These are phyloP conservation scores for Rapana venosa DNA, from an alignment of 2,888 invertebrate genomes.

Conservation along the genomic window DNA sequence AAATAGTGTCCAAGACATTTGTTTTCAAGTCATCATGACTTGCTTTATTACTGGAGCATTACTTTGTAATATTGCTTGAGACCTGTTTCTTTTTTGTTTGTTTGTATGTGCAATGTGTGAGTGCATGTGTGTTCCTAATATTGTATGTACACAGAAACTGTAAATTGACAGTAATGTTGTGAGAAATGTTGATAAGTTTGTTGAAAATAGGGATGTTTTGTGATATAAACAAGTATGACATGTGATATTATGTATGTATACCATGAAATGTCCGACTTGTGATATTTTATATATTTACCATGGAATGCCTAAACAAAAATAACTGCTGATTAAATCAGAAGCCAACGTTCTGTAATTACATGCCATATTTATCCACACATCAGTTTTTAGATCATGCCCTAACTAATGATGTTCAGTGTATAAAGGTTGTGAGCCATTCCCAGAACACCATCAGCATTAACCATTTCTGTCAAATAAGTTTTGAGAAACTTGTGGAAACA, in stretches of 20 bases:
- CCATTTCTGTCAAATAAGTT: not conserved
- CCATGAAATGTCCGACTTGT: no score
- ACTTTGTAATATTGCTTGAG: not conserved
- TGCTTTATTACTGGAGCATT: not conserved
- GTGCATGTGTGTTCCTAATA: not conserved
- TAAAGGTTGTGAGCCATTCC: not conserved
- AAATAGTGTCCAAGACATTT: not conserved
- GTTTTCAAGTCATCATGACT: not conserved
- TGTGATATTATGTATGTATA: no score
- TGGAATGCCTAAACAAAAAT: not conserved
- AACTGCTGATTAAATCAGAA: not conserved
- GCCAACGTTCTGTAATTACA: not conserved
- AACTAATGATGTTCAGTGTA: not conserved
- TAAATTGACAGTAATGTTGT: no score
- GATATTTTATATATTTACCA: not conserved
- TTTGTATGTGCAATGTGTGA: not conserved
- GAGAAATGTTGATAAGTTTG: no score
- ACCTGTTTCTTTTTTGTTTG: not conserved
- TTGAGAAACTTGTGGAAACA: no score
- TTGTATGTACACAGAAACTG: not conserved
- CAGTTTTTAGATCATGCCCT: not conserved
- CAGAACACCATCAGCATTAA: not conserved
- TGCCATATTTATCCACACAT: not conserved
- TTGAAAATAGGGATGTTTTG: no score
- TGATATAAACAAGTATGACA: no score